phyloP scores from a whole-genome alignment of 2,113 vertebrate genomes.

The Phalacrocorax carbo region DNA sequence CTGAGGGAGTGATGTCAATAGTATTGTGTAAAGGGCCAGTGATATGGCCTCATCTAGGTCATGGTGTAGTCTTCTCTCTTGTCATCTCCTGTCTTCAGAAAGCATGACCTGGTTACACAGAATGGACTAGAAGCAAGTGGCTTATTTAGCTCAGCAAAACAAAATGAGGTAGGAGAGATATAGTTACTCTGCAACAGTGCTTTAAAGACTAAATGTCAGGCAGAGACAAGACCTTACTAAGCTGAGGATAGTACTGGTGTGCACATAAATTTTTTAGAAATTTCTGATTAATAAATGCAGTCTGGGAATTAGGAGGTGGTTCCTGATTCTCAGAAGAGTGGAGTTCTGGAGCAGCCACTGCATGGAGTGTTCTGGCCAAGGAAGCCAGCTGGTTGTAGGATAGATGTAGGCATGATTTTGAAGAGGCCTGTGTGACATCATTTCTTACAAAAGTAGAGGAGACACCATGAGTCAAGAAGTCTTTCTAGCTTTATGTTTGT shows the following conservation, averaged over 20 bases:
- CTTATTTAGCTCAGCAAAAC: neutral
- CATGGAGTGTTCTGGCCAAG: neutral
- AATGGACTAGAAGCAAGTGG: neutral
- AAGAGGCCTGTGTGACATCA: neutral
- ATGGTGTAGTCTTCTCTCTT: neutral
- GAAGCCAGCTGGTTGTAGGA: neutral
- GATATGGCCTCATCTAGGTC: neutral
- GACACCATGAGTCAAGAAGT: neutral
- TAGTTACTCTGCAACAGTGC: neutral
- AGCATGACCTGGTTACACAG: neutral
- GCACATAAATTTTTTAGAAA: neutral
- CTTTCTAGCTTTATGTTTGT: neutral
- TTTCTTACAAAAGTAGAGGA: neutral
- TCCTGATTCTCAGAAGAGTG: neutral
- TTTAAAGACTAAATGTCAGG: neutral
- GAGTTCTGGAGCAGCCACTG: neutral
- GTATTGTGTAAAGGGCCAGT: neutral
- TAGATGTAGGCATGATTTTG: neutral
- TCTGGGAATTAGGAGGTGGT: neutral
- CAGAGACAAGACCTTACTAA: neutral
- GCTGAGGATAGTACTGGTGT: neutral
- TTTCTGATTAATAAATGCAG: neutral
- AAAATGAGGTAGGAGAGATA: neutral
- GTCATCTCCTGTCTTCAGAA: neutral
- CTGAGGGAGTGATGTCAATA: neutral